Evolutionary conservation across 2,113 vertebrate genomes (phyloP), one percentile per base, ranked within the genome.

Genomic region (Isurus oxyrinchus): DNA sequence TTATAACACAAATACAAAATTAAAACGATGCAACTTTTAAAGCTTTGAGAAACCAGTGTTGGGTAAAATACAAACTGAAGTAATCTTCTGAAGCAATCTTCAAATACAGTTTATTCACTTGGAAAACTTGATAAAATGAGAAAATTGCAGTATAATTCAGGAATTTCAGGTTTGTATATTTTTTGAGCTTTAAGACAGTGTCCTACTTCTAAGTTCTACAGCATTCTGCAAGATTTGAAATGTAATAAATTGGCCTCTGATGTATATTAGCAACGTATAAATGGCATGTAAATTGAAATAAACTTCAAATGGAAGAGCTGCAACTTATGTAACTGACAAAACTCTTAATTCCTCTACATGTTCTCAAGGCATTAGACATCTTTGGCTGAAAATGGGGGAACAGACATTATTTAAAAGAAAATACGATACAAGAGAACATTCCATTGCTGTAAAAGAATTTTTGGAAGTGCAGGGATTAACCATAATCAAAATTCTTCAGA

Each of bases 21-120:
- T 59, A 23, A 53, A 67, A 67, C 10, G 27, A 49, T 95, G 44
- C 23, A 76, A 35, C 67, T 55, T 69, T 95, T 25, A 95, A 72
- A 95, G 27, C 49, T 25, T n/a, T 55, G 27, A 76, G 23, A 69
- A 95, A 69, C 44, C 61, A 69, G 8, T 53, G 3, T 13, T 69
- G 66, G 31, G 53, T n/a, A 69, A 19, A 27, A 95, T 72, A 44
- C 66, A 94, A 40, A 16, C 13, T 72, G 66, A 44, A 55, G 4
- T 95, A 55, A 72, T 25, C 55, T 61, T 61, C 63, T 67, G 59
- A 94, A 94, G 55, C 57, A 94, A 61, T 67, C 63, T 94, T 94
- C 59, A 66, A 44, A 61, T 59, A 59, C 55, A 90, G 55, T 57
- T 55, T 49, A 44, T 66, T 94, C 6, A 25, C 90, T 16, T 61